phyloP scores from a whole-genome alignment of 2,113 vertebrate genomes.

The Odontesthes bonariensis region DNA sequence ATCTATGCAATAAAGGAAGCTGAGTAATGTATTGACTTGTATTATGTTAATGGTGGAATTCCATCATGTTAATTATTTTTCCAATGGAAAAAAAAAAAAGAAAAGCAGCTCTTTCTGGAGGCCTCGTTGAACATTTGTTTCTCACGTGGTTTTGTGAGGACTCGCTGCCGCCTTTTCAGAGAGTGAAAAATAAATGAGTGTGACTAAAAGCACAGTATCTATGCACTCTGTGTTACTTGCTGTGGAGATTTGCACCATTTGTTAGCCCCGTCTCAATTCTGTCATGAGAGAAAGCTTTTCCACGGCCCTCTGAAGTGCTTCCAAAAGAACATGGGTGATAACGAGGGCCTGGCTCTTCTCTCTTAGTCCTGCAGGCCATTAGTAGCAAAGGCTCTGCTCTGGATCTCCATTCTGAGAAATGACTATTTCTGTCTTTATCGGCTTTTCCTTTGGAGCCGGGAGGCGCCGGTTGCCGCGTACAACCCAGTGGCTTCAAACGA shows the following conservation, averaged over 20 bases:
- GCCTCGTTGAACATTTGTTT: constrained; percentile 33
- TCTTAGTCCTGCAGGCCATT: constrained; percentile 62
- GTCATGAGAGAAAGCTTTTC: constrained; percentile 45
- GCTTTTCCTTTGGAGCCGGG: constrained; percentile 14
- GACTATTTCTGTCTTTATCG: constrained; percentile 38
- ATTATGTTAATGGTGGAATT: constrained; percentile 61
- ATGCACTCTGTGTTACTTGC: constrained; percentile 22
- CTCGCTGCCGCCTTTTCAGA: constrained; percentile 1
- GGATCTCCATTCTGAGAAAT: constrained; percentile 38
- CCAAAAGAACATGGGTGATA: constrained; percentile 71
- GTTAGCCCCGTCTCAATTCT: constrained; percentile 42
- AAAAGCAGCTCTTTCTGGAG: constrained; percentile 49
- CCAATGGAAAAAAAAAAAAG: constrained; percentile 59
- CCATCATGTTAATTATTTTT: constrained; percentile 59
- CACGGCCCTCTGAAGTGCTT: constrained; percentile 55
- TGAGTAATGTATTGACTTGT: constrained; percentile 63
- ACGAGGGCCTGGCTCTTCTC: constrained; percentile 59
- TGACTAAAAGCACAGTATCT: constrained; percentile 41
- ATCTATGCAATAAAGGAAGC: constrained; percentile 65
- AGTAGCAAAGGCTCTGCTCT: constrained; percentile 45
- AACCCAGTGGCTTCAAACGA: constrained; percentile 27
- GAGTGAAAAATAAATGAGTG: constrained; percentile 37
- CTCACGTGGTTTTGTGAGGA: too few relatives aligned
- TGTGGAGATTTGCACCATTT: constrained; percentile 43
- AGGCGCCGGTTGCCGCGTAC: not conserved